Evolutionary conservation across 1,140 invertebrate genomes (phyloP), one percentile per base, ranked within the genome.

Genomic region (Proctacanthus coquilletti): DNA sequence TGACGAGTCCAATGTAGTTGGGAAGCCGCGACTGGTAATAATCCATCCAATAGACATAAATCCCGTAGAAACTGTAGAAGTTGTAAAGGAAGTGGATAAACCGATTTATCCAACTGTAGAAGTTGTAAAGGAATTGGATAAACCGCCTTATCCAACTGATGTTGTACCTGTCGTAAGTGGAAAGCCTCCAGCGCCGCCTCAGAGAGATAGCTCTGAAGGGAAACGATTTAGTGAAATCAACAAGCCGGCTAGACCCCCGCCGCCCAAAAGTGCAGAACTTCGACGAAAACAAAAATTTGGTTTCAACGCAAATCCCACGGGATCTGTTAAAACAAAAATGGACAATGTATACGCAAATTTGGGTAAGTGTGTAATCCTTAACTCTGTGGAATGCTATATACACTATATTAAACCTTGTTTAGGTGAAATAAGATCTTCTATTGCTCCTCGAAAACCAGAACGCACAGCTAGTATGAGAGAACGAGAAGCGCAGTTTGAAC

Each of bases 21-120:
- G 55, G 27, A 78, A 80, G 49, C 76, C 77, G 0, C 66, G 81
- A 14, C 61, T 84, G 8, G 80, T 87, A 30, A 91, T 91, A 34
- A 84, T 89, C 43, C 85, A 91, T 69, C 85, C 85, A 10, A 63
- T 83, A 36, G 84, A 91, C 46, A 66, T 88, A 13, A 84, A 86
- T 56, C 79, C 79, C 9, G 74, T 76, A 3, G 57, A 57, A 42
- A 76, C 64, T 15, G 80, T 84, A 0, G 77, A 86, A 51, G 80
- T 85, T 2, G 67, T 85, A 25, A 72, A 74, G 47, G 69, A 70
- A 31, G 70, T 69, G 42, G 65, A 55, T 6, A 58, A 58, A 43
- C n/a, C n/a, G n/a, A n/a, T n/a, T n/a, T n/a, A n/a, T n/a, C n/a
- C n/a, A n/a, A 57, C 55, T 1, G 48, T 31, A 41, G 55, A 58